Evolutionary conservation across 2,113 vertebrate species (phyloP).

Genomic region (Heterotis niloticus): DNA sequence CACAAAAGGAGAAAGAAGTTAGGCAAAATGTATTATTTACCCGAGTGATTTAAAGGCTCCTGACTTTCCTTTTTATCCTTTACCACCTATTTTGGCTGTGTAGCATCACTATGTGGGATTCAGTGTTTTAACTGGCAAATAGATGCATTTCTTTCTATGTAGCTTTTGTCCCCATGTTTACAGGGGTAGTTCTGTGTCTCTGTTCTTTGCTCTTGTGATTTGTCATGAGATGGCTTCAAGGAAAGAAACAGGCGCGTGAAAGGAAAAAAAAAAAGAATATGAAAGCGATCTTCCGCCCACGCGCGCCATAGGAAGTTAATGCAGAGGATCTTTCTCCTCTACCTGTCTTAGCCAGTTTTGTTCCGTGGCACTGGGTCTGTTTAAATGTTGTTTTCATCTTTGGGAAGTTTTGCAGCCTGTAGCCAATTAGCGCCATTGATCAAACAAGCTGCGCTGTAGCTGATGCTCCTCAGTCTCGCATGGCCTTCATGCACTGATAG

Average conservation of each 20-base stretch:
- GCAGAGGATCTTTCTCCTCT: background rate
- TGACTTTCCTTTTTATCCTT: background rate
- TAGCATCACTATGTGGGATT: background rate
- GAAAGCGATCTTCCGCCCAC: conserved; percentile 25
- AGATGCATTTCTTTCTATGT: background rate
- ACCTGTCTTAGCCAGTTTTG: conserved; percentile 30
- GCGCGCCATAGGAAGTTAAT: conserved; percentile 7
- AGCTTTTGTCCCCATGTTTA: conserved; percentile 9
- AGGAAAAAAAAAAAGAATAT: conserved; percentile 18
- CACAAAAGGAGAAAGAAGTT: conserved; percentile 16
- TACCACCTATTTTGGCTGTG: background rate
- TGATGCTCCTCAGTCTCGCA: conserved; percentile 42
- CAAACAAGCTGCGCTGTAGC: conserved; percentile 46
- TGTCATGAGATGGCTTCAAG: conserved; percentile 19
- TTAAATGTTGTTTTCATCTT: conserved; percentile 47
- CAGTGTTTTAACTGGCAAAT: background rate
- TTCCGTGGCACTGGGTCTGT: conserved; percentile 32
- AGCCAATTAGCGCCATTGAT: conserved; percentile 55
- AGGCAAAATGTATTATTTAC: conserved; percentile 30
- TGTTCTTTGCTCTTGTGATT: background rate
- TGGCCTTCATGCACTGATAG: conserved; percentile 34
- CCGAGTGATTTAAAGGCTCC: background rate
- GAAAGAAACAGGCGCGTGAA: background rate
- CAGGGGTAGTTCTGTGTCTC: background rate
- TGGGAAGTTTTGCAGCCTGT: conserved; percentile 42